phyloP scores from a whole-genome alignment of 2,113 vertebrate genomes.

The Setophaga petechia region DNA sequence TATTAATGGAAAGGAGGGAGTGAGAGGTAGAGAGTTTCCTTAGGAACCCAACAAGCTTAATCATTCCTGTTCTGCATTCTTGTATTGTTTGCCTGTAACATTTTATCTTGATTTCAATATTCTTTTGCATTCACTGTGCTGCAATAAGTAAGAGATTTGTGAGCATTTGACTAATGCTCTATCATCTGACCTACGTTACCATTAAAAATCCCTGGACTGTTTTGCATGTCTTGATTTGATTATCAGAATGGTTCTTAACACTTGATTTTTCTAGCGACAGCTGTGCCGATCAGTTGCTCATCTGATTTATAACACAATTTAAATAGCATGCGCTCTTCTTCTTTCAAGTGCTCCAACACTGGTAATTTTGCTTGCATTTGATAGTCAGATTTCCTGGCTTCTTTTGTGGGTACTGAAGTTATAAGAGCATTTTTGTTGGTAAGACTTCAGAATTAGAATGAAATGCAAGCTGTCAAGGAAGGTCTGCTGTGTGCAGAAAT shows the following conservation, averaged over 20 bases:
- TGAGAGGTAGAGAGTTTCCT: conserved; percentile 22
- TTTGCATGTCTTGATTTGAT: neutral
- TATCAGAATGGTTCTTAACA: neutral
- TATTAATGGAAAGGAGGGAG: conserved; percentile 31
- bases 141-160: neutral
- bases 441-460: neutral
- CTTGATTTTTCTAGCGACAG: neutral
- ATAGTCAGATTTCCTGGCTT: neutral
- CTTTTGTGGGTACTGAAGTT: neutral
- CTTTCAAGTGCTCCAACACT: neutral
- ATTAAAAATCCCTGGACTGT: neutral
- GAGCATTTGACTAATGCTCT: neutral
- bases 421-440: neutral
- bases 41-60: conserved; percentile 38
- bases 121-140: conserved; percentile 6
- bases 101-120: conserved; percentile 11
- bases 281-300: neutral
- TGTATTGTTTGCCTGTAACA: neutral
- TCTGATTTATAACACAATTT: neutral
- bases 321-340: neutral
- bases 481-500: neutral
- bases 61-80: neutral
- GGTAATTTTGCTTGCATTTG: conserved; percentile 15
- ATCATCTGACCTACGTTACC: neutral
- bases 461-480: neutral